A percentile compares a stretch with the other conserved stretches of the same genome.
These are phyloP conservation scores for Tauraco erythrolophus DNA, from an alignment of 2,113 vertebrate genomes.

Conservation along the genomic window DNA sequence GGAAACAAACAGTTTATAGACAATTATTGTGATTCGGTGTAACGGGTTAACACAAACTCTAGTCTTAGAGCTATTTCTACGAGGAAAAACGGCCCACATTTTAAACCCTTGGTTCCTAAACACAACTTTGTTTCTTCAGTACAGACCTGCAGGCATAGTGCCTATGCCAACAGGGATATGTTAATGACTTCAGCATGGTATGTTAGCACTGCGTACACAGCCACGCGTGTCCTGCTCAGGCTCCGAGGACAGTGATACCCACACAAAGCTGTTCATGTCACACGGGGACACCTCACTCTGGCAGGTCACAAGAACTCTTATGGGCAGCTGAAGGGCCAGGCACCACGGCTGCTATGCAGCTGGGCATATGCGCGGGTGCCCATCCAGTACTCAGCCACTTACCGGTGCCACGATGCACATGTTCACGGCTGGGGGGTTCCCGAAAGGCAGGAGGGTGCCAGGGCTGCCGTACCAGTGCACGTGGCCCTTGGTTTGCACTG, in stretches of 20 bases:
- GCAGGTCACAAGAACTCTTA: not conserved
- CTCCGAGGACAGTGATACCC: rapidly evolving
- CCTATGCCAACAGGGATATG: not conserved
- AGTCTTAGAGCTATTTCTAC: not conserved
- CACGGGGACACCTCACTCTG: rapidly evolving
- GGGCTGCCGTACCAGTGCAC: not conserved
- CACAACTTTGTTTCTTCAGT: not conserved
- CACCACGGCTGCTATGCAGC: not conserved
- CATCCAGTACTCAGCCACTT: not conserved
- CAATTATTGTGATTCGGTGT: not conserved
- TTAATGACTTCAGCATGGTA: rapidly evolving
- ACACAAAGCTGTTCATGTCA: rapidly evolving
- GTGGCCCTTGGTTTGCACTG: rapidly evolving
- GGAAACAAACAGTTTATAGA: not conserved
- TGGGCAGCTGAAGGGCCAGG: rapidly evolving
- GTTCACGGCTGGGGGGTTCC: not conserved
- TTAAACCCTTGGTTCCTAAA: not conserved
- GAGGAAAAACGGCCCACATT: not conserved
- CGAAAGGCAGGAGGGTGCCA: not conserved
- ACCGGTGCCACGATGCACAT: rapidly evolving
- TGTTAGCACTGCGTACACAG: not conserved
- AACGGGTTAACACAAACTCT: not conserved
- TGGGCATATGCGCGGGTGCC: not conserved
- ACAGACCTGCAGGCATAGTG: not conserved
- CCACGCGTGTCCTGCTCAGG: rapidly evolving